phyloP scores from a whole-genome alignment of 2,888 invertebrate genomes.

The Agrotis segetum region DNA sequence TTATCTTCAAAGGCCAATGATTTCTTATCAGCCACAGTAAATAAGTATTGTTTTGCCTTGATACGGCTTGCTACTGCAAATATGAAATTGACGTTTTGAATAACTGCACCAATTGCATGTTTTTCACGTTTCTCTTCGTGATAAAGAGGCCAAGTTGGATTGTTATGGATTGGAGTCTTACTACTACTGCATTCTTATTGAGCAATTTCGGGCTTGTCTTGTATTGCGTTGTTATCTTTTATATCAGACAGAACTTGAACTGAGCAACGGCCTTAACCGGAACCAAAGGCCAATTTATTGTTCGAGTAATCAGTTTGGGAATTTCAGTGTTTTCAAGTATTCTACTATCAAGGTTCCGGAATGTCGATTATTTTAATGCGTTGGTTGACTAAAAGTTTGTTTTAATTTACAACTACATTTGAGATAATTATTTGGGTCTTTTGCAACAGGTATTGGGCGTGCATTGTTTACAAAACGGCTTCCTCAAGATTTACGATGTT shows the following conservation, averaged over 20 bases:
- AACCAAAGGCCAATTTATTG: constrained; percentile 53
- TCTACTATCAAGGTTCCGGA: constrained; percentile 39
- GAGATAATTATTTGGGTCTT: constrained; percentile 4
- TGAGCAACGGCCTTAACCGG: constrained; percentile 51
- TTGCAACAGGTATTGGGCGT: not conserved
- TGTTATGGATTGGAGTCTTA: constrained; percentile 6
- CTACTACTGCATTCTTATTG: constrained; percentile 3
- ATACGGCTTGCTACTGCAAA: constrained; percentile 31
- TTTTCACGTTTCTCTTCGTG: constrained; percentile 11
- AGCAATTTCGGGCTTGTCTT: constrained; percentile 4
- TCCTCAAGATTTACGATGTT: constrained; percentile 16
- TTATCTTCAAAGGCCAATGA: constrained; percentile 47
- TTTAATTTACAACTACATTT: not conserved
- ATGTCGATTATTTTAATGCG: constrained; percentile 10
- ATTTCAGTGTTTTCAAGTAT: constrained; percentile 40
- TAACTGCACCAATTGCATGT: constrained; percentile 24
- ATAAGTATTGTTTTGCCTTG: constrained; percentile 48
- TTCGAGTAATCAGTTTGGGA: constrained; percentile 35
- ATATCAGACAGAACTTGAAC: constrained; percentile 59
- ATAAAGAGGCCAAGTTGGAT: constrained; percentile 7
- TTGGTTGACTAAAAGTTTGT: constrained; percentile 19
- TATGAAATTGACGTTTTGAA: constrained; percentile 40
- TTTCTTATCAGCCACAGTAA: constrained; percentile 55
- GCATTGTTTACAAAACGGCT: not conserved
- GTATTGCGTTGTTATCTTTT: constrained; percentile 35